These are phyloP conservation scores for Leptinotarsa defecta DNA, from an alignment of 1,140 invertebrate genomes.

Conservation along the genomic window DNA sequence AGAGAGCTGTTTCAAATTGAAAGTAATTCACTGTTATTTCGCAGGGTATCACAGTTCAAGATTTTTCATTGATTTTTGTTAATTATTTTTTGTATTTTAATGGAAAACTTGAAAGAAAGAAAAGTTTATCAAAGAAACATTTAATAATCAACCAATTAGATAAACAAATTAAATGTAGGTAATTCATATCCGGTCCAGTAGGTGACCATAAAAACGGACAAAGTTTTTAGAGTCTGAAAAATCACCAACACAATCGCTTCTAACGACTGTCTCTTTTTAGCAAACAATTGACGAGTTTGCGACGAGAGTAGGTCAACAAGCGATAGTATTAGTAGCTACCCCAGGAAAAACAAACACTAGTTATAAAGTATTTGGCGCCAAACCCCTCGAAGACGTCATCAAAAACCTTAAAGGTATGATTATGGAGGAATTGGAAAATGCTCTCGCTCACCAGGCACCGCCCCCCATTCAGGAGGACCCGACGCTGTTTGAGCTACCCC, in stretches of 20 bases:
- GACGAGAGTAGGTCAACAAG: slow-evolving; percentile 95
- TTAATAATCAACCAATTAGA: too few species aligned
- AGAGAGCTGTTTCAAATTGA: too few species aligned
- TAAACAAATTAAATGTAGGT: background rate
- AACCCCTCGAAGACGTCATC: slow-evolving; percentile 95
- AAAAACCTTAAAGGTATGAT: slow-evolving; percentile 87
- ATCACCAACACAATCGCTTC: background rate
- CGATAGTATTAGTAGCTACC: slow-evolving; percentile 92
- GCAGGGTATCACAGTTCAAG: too few species aligned
- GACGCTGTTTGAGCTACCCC: slow-evolving; percentile 91
- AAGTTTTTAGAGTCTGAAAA: too few species aligned
- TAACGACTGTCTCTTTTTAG: slow-evolving; percentile 58
- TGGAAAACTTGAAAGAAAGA: too few species aligned
- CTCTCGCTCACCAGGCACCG: slow-evolving; percentile 91
- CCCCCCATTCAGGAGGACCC: slow-evolving; percentile 90
- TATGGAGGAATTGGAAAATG: slow-evolving; percentile 92
- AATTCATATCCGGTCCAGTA: slow-evolving; percentile 16
- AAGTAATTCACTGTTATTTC: too few species aligned
- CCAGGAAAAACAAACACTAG: slow-evolving; percentile 95
- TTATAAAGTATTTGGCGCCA: slow-evolving; percentile 96
- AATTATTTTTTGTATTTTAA: too few species aligned
- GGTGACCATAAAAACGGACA: too few species aligned
- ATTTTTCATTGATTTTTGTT: too few species aligned
- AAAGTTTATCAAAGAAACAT: too few species aligned
- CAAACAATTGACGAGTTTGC: slow-evolving; percentile 98